Evolutionary conservation across 92 coral and sea anemone species (phyloP).

Genomic region (Parazoanthus darwini): DNA sequence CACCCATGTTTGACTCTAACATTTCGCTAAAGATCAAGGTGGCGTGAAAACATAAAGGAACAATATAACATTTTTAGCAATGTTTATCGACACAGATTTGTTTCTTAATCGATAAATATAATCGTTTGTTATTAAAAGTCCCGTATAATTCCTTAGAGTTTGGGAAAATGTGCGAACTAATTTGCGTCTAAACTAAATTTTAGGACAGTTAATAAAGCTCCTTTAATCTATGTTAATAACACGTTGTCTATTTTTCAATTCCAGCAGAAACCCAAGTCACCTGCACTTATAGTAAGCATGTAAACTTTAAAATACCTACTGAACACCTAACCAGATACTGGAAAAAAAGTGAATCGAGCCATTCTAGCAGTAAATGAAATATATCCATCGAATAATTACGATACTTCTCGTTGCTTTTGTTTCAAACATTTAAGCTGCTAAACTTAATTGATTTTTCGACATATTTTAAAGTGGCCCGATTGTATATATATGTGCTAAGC

Average conservation of each 20-base stretch:
- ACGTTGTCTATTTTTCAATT: constrained; percentile 7
- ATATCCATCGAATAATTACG: background rate
- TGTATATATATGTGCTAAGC: no score
- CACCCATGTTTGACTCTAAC: no score
- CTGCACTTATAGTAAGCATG: constrained; percentile 45
- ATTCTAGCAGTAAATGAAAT: background rate
- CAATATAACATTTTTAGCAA: no score
- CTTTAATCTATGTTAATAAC: background rate
- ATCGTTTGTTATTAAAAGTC: no score
- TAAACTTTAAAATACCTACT: background rate
- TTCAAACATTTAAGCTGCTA: background rate
- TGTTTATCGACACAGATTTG: no score
- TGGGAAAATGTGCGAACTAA: background rate
- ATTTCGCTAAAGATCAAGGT: no score
- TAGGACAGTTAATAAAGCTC: background rate
- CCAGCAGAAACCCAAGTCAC: constrained; percentile 43
- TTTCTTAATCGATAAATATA: no score
- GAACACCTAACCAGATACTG: background rate
- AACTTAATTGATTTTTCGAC: background rate
- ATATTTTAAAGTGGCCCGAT: background rate
- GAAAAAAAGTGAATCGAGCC: background rate
- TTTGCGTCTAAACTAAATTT: background rate
- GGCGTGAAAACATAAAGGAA: no score
- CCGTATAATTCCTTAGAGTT: no score
- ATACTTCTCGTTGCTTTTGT: background rate